Conservation (phyloP, 2,113 vertebrate genomes). For the Sardina pilchardus region DNA sequence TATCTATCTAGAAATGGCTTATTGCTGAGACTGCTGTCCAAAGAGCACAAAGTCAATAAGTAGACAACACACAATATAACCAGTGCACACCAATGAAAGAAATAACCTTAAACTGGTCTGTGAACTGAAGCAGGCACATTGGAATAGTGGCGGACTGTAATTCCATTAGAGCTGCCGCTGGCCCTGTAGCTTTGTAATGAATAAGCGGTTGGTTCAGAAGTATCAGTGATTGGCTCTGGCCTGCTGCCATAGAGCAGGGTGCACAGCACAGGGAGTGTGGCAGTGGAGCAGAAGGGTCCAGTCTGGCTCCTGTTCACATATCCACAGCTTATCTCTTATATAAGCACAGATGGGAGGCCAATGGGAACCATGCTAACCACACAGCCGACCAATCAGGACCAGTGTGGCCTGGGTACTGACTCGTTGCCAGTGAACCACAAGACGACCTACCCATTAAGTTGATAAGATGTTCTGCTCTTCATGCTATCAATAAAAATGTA, state of each 20-base stretch:
- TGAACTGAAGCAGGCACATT: not conserved
- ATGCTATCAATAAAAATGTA: not conserved
- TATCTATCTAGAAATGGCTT: not conserved
- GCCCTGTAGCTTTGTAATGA: not conserved
- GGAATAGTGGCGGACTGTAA: not conserved
- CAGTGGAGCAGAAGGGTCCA: constrained; percentile 14
- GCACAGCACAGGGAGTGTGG: constrained; percentile 36
- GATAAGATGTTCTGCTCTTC: not conserved
- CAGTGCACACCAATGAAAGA: not conserved
- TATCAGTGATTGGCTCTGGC: not conserved
- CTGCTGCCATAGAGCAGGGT: not conserved
- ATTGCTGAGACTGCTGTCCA: not conserved
- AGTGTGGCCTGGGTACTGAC: not conserved
- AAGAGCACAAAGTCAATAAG: not conserved
- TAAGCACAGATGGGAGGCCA: constrained; percentile 1
- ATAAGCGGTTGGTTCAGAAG: not conserved
- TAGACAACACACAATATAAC: not conserved
- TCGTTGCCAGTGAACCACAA: not conserved
- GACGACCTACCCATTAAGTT: not conserved
- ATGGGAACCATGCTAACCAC: not conserved
- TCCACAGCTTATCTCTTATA: constrained; percentile 24
- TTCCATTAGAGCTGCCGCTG: not conserved
- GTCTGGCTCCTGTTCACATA: constrained; percentile 20
- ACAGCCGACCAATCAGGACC: not conserved
- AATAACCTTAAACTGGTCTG: not conserved